A percentile compares a stretch with the other conserved stretches of the same genome.
Evolutionary conservation across 2,797 vertebrate species (phyloP).

Genomic region (Acanthis flammea): DNA sequence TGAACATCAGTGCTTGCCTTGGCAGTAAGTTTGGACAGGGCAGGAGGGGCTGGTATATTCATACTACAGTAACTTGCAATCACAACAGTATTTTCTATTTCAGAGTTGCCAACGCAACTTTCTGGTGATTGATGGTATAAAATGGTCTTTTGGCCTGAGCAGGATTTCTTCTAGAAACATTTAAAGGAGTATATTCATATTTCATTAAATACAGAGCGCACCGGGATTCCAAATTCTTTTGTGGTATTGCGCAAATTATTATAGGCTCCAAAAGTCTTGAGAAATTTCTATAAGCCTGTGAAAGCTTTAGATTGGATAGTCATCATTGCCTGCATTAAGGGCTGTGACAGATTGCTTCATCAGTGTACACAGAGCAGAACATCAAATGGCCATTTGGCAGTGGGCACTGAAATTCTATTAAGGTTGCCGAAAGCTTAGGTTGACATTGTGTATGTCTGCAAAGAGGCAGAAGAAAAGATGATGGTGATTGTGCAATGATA

Average conservation of each 20-base stretch:
- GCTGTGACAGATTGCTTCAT: slow-evolving; percentile 69
- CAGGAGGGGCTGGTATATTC: not conserved
- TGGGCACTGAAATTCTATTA: slow-evolving; percentile 72
- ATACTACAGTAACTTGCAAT: not conserved
- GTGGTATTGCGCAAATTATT: slow-evolving; percentile 38
- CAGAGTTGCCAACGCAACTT: slow-evolving; percentile 25
- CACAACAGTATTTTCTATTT: not conserved
- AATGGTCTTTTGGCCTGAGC: not conserved
- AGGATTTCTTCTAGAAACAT: slow-evolving; percentile 37
- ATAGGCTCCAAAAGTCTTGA: slow-evolving; percentile 63
- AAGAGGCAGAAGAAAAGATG: slow-evolving; percentile 40
- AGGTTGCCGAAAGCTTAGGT: slow-evolving; percentile 64
- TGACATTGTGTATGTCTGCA: slow-evolving; percentile 44
- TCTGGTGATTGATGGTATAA: slow-evolving; percentile 12
- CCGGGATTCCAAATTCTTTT: slow-evolving; percentile 34
- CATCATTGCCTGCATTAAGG: slow-evolving; percentile 63
- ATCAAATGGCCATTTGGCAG: slow-evolving; percentile 74
- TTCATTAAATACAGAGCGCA: slow-evolving; percentile 31
- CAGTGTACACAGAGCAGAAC: slow-evolving; percentile 69
- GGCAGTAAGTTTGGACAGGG: not conserved
- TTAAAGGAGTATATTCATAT: slow-evolving; percentile 31
- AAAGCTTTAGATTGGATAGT: slow-evolving; percentile 59
- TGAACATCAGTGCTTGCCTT: not conserved
- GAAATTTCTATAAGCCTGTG: slow-evolving; percentile 61
- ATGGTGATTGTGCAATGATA: slow-evolving; percentile 34